Base-by-base conservation (phyloP, 2,888 invertebrate genomes). In the Idaea biselata region DNA sequence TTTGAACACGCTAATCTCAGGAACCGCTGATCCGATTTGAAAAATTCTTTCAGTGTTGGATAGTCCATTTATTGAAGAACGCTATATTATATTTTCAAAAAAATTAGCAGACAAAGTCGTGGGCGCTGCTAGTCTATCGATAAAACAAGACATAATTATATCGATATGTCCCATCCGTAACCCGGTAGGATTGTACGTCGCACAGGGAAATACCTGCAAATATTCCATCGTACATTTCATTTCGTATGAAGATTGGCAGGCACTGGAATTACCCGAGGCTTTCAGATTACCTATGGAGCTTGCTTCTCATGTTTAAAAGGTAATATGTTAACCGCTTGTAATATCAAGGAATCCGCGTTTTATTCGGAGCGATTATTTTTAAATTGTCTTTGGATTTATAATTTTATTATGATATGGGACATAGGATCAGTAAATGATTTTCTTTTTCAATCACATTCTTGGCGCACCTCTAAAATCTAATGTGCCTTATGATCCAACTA, bases 171-270 rank as follows among this genome's bases (percentile, higher is more conserved):
- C 60, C 62, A 25, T 44, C 60, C 14, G 60, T 59, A 60, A 32
- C 7, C 56, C 31, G 14, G 18, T 54, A 54, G 62, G 62, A 65
- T 64, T 61, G 61, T 64, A 60, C 25, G 44, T 56, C 62, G 59
- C 25, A 61, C 62, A 58, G 54, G 55, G 57, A 59, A 60, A 55
- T 63, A 61, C 61, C 61, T 64, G 61, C 59, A 66, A 66, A 68
- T 68, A 66, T 64, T 64, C 66, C 58, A 60, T 60, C 58, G 60
- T 59, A 66, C 62, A 65, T 68, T 66, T 64, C 64, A 58, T 62
- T 60, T 59, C 58, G 61, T 58, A 67, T 61, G 67, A 67, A 64
- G 67, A 67, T 67, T 67, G 67, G 64, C 67, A 64, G 64, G 61
- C 67, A 67, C 63, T 67, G 64, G 67, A 62, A 67, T 67, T 64